A percentile compares a stretch with the other conserved stretches of the same genome.
Conservation (phyloP, 2,113 vertebrate genomes). For the Globicephala melas region DNA sequence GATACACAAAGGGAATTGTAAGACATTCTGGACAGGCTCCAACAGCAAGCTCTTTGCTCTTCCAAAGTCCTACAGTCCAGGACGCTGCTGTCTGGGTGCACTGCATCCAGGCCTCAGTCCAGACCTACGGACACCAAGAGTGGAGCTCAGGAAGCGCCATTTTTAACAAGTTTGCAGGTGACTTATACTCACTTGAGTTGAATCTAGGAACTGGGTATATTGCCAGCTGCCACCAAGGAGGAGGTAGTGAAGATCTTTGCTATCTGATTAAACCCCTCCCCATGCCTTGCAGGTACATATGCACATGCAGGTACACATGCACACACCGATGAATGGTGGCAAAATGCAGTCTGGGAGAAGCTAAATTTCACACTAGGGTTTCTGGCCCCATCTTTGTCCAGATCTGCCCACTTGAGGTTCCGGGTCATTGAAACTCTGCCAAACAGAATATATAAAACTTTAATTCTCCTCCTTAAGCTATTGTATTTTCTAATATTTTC, state of each 20-base stretch:
- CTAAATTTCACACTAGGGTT: not conserved
- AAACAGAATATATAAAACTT: not conserved
- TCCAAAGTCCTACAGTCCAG: fast-evolving
- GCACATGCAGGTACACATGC: fast-evolving
- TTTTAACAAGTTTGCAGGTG: not conserved
- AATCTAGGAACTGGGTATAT: not conserved
- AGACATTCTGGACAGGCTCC: not conserved
- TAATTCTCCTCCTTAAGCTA: not conserved
- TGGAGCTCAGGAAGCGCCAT: not conserved
- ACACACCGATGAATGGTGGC: fast-evolving
- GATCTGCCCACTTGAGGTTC: not conserved
- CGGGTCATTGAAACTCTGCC: not conserved
- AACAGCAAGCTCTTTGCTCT: fast-evolving
- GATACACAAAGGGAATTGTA: not conserved
- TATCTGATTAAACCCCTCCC: not conserved
- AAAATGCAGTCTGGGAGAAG: not conserved
- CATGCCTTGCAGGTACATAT: fast-evolving
- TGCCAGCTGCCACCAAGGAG: not conserved
- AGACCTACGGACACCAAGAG: fast-evolving
- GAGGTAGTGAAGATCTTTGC: not conserved
- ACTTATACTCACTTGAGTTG: fast-evolving
- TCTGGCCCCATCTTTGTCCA: not conserved
- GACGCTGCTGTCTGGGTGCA: fast-evolving
- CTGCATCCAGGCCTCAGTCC: not conserved
- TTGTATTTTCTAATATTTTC: not conserved